Base-by-base conservation (phyloP, 2,797 vertebrate genomes). In the Galago senegalensis region DNA sequence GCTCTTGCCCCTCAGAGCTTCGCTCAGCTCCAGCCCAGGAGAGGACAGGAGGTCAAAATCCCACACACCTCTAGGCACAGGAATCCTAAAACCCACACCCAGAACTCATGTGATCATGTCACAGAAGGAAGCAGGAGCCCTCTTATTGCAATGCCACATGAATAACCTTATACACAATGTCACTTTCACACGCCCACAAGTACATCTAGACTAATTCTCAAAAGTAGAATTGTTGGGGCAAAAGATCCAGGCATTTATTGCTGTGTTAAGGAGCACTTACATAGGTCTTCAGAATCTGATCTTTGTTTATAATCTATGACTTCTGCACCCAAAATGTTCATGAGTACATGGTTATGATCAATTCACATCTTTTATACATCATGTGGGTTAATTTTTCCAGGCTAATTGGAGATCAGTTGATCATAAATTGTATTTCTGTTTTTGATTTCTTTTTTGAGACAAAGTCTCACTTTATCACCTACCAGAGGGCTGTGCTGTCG, bases 291-390 rank as follows among this genome's bases (percentile, higher is more conserved):
- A 84, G 65, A 91, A 77, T 88, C 58, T 75, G 76, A 75, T 77
- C 61, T 80, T 75, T 82, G 60, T 46, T 87, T 61, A 34, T 53
- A 31, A 14, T 82, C 43, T 82, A 46, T 72, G 56, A 97, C 76
- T 92, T 94, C 21, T 92, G 82, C 31, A 77, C 20, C n/a, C 79
- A 81, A 96, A 95, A 70, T 72, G 13, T 61, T 0, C 31, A 40
- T 2, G 20, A 46, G 12, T 43, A 70, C 27, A 84, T 75, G 37
- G n/a, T 31, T 94, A 81, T 67, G 89, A 53, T 75, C 82, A 86
- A 90, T 91, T 69, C 61, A 13, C 25, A 21, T 73, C 46, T 83
- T 91, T 70, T 56, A 31, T 93, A 31, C 63, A 73, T 49, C 3
- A 0, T 73, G 31, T 37, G 11, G 63, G 10, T 79, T 86, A 76